These are phyloP conservation scores for Linnaemya vulpina DNA, from an alignment of 2,888 invertebrate species.

Conservation along the genomic window DNA sequence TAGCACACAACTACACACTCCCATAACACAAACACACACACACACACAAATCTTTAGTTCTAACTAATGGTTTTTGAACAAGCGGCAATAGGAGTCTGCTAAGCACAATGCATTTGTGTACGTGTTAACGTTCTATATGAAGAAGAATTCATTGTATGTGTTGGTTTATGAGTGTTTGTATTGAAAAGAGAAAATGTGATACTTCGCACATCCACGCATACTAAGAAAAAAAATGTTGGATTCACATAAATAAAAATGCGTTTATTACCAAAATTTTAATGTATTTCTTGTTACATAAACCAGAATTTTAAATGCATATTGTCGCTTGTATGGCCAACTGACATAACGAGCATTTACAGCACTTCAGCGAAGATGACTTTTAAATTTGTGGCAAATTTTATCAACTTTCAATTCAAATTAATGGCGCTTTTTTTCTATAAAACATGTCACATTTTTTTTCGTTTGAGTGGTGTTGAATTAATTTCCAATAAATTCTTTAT, in stretches of 20 bases:
- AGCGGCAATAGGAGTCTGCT: slow-evolving; percentile 25
- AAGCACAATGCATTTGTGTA: slow-evolving; percentile 8
- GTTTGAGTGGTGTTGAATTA: too few relatives aligned
- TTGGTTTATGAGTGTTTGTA: background rate
- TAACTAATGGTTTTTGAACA: slow-evolving; percentile 55
- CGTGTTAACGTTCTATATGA: background rate
- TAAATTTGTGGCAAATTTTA: too few relatives aligned
- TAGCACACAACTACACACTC: slow-evolving; percentile 30
- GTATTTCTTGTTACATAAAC: slow-evolving; percentile 38
- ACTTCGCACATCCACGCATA: background rate
- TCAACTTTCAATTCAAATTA: too few relatives aligned
- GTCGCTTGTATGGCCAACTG: background rate
- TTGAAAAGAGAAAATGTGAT: background rate
- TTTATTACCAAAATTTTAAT: slow-evolving; percentile 55
- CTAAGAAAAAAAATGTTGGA: background rate
- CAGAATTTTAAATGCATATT: background rate
- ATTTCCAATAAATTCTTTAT: too few relatives aligned
- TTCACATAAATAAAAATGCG: slow-evolving; percentile 41
- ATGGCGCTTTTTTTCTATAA: too few relatives aligned
- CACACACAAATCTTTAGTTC: slow-evolving; percentile 3
- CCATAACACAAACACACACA: background rate
- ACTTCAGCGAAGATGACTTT: background rate
- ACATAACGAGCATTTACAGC: background rate
- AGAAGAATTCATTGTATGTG: background rate
- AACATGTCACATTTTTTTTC: too few relatives aligned